phyloP scores from a whole-genome alignment of 2,797 vertebrate species.

The Notamacropus eugenii region DNA sequence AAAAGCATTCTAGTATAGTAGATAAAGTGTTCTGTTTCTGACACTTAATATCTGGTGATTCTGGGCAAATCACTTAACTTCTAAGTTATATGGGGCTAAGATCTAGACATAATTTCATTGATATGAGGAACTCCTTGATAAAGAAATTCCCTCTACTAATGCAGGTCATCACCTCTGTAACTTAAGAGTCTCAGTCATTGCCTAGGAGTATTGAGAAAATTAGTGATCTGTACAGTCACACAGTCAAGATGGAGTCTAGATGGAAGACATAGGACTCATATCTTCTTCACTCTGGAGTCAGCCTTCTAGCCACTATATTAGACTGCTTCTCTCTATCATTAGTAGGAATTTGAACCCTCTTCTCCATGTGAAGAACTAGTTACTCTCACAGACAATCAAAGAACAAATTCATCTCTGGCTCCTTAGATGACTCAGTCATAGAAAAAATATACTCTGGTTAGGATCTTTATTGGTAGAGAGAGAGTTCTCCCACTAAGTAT shows the following conservation, averaged over 20 bases:
- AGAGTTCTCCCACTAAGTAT: not conserved
- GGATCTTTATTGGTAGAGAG: not conserved
- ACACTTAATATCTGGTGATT: not conserved
- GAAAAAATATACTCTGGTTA: not conserved
- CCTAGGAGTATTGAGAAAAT: not conserved
- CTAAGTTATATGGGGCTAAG: not conserved
- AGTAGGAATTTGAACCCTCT: not conserved
- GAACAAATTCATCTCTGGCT: not conserved
- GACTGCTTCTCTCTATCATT: not conserved
- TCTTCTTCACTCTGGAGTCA: not conserved
- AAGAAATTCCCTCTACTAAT: not conserved
- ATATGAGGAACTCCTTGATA: not conserved
- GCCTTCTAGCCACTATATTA: not conserved
- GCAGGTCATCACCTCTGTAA: not conserved
- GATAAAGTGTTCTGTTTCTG: not conserved
- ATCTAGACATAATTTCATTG: not conserved
- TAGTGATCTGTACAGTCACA: not conserved
- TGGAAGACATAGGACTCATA: not conserved
- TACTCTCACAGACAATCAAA: not conserved
- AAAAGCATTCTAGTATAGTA: not conserved
- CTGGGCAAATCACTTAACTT: not conserved
- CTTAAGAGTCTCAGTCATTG: not conserved
- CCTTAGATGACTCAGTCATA: not conserved
- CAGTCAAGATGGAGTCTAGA: not conserved
- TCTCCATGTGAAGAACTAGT: not conserved